Conservation (phyloP, 2,113 vertebrate species). For the Ctenomys sociabilis region DNA sequence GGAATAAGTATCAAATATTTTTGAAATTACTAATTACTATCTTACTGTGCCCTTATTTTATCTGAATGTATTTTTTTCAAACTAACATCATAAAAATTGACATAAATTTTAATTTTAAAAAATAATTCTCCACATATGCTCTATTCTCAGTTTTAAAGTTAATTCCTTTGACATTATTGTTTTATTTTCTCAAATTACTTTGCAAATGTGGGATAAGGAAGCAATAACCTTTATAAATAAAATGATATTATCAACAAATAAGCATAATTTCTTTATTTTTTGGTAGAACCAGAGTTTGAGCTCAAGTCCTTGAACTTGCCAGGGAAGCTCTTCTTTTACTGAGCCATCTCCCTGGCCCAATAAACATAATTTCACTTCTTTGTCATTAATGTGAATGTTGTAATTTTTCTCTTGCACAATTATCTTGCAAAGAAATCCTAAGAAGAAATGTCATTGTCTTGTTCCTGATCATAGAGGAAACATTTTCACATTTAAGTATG, state of each 20-base stretch:
- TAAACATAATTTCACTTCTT: not conserved
- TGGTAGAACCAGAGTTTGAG: too few species aligned
- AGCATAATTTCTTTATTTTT: not conserved
- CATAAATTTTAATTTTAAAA: conserved; percentile 15
- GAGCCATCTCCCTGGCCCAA: too few species aligned
- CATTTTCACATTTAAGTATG: not conserved
- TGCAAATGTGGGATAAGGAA: not conserved
- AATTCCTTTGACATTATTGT: not conserved
- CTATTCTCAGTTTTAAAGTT: not conserved
- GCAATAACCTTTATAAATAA: conserved; percentile 1
- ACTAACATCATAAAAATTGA: not conserved
- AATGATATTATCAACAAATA: not conserved
- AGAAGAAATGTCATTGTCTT: not conserved
- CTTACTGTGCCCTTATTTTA: not conserved
- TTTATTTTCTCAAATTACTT: not conserved
- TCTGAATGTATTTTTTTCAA: not conserved
- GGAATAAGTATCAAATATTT: conserved; percentile 21
- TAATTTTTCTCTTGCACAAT: not conserved
- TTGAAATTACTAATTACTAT: not conserved
- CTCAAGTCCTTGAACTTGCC: too few species aligned
- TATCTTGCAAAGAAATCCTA: not conserved
- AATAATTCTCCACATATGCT: not conserved
- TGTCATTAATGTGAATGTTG: not conserved
- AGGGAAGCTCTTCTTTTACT: too few species aligned
- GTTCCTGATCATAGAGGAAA: not conserved